Base-by-base conservation (phyloP, 2,888 invertebrate genomes). In the Acronicta psi region DNA sequence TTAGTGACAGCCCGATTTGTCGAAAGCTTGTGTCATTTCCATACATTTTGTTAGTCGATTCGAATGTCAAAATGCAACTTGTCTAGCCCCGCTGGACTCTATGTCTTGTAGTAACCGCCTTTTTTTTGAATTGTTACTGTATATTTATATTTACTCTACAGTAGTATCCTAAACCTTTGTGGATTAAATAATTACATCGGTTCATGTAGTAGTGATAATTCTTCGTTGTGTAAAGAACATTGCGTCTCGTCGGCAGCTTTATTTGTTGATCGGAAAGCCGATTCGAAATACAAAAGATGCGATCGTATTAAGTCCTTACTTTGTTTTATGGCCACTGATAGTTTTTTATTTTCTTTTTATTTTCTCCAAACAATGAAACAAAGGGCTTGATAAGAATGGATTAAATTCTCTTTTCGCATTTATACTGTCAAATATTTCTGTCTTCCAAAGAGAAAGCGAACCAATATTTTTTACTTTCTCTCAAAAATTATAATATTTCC, bases 331-430 rank as follows among this genome's bases (percentile, higher is more conserved):
- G 59, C 43, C 40, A 52, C 44, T 41, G 65, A 59, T 59, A 74
- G 69, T 62, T 76, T 70, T 73, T 71, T 46, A 71, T 53, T 40
- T 40, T 50, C 17, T n/a, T 62, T 71, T 71, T 66, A 70, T 76
- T 64, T 57, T 45, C 52, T 54, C 17, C 18, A 47, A 66, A 64
- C 63, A 61, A 43, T 52, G 46, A 64, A 67, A 67, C 37, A 59
- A 46, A 23, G 23, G 52, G 42, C 38, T 14, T 44, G 41, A 43
- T 56, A 56, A 51, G 44, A 57, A 43, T 62, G 16, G 25, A 56
- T 73, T 54, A 43, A 58, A 41, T 59, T 49, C 37, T 23, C 25
- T 34, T 8, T 13, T 14, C 18, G 36, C 38, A 45, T 73, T 63
- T 55, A 53, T 60, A 38, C 20, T 44, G 38, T 34, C 52, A 57